These are phyloP conservation scores for Chaetorhynchus papuensis DNA, from an alignment of 2,113 vertebrate species.

Conservation along the genomic window DNA sequence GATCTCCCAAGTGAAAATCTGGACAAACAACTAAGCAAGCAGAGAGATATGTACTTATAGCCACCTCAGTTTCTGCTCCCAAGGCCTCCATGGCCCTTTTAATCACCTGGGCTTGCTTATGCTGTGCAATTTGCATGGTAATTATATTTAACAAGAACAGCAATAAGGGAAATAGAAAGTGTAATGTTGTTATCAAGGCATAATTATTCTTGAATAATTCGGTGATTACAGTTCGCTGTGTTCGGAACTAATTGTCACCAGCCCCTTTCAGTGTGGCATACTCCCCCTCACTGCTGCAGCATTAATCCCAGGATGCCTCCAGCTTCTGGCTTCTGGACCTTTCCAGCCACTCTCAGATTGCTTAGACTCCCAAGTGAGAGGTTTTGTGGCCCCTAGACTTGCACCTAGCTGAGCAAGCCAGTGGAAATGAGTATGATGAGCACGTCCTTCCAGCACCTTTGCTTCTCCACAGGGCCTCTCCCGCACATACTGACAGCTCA, in stretches of 20 bases:
- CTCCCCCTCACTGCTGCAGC: not conserved
- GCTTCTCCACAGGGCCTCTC: not conserved
- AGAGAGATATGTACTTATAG: constrained; percentile 1
- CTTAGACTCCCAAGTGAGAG: not conserved
- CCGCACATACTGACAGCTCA: fast-evolving
- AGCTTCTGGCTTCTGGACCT: not conserved
- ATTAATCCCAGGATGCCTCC: not conserved
- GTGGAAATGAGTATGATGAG: not conserved
- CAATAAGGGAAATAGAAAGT: constrained; percentile 66
- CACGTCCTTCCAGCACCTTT: not conserved
- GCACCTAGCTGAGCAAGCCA: not conserved
- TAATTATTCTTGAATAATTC: constrained; percentile 68
- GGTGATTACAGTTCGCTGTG: constrained; percentile 55
- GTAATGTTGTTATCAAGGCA: constrained; percentile 65
- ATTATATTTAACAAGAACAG: constrained; percentile 71
- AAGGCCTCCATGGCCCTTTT: not conserved
- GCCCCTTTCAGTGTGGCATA: not conserved
- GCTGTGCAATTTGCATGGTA: constrained; percentile 63
- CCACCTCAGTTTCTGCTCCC: constrained; percentile 21
- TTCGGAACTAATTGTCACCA: constrained; percentile 35
- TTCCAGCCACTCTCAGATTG: not conserved
- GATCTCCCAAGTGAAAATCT: not conserved
- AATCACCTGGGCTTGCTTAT: constrained; percentile 63
- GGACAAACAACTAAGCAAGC: not conserved
- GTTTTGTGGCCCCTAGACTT: not conserved